phyloP scores from a whole-genome alignment of 1,140 invertebrate species.

The Euglossa dilemma region DNA sequence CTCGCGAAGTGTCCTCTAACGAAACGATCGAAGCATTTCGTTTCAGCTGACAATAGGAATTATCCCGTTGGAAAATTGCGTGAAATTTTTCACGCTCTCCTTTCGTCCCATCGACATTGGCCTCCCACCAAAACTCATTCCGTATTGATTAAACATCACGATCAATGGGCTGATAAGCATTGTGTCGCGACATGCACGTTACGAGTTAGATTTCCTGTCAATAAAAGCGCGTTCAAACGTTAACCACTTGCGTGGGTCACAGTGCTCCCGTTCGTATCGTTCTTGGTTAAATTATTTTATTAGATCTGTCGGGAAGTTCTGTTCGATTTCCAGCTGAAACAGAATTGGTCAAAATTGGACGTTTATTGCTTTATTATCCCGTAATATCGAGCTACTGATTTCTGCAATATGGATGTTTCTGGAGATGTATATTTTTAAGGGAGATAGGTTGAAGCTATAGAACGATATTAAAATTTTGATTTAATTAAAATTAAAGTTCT shows the following conservation, averaged over 20 bases:
- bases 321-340: neutral
- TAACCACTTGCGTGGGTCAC: neutral
- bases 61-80: constrained; percentile 30
- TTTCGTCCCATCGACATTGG: neutral
- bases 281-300: constrained; percentile 10
- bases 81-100: neutral
- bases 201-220: constrained; percentile 22
- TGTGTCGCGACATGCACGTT: neutral
- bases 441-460: no score
- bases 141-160: constrained; percentile 39
- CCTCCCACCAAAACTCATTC: constrained; percentile 14
- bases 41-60: constrained; percentile 13
- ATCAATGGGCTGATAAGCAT: constrained; percentile 25
- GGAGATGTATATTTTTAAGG: no score
- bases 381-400: no score
- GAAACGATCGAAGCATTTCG: neutral
- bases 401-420: no score
- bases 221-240: constrained; percentile 14
- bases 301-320: neutral
- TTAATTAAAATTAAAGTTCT: no score
- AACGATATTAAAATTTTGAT: no score
- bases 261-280: neutral
- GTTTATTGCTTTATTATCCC: no score
- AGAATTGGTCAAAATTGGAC: neutral
- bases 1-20: neutral